These are phyloP conservation scores for Tiliqua scincoides DNA, from an alignment of 2,113 vertebrate genomes.

Conservation along the genomic window DNA sequence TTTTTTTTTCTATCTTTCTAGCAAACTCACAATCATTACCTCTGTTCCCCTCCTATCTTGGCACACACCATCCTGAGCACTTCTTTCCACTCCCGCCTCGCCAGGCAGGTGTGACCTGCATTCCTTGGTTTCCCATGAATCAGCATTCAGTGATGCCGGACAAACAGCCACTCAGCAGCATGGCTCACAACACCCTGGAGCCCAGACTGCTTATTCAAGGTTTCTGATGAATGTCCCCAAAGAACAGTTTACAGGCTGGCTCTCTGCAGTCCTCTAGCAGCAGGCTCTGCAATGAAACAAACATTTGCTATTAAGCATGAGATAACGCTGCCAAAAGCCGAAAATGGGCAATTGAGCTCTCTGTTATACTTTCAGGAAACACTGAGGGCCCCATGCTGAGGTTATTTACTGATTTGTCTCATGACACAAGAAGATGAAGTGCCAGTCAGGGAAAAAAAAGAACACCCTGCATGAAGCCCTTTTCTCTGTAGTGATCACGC, in stretches of 20 bases:
- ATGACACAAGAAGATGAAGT: neutral
- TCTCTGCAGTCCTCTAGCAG: neutral
- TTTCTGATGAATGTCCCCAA: constrained; percentile 27
- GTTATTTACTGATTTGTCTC: neutral
- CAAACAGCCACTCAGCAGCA: neutral
- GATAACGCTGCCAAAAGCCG: neutral
- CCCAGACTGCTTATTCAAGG: neutral
- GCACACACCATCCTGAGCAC: neutral
- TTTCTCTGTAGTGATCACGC: accelerated
- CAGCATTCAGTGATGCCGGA: neutral
- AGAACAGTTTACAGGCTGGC: neutral
- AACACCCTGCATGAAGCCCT: accelerated
- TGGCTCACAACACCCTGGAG: neutral
- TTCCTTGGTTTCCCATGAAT: neutral
- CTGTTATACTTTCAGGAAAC: neutral
- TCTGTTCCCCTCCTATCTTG: neutral
- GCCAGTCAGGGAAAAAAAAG: neutral
- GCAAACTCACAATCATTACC: neutral
- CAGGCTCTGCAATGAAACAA: neutral
- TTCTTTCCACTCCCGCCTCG: neutral
- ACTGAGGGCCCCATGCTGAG: neutral
- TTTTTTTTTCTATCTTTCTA: neutral
- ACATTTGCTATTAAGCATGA: neutral
- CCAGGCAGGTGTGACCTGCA: neutral
- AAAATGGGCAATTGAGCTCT: neutral